Evolutionary conservation across 2,888 invertebrate genomes (phyloP).

Genomic region (Theodoxus fluviatilis): DNA sequence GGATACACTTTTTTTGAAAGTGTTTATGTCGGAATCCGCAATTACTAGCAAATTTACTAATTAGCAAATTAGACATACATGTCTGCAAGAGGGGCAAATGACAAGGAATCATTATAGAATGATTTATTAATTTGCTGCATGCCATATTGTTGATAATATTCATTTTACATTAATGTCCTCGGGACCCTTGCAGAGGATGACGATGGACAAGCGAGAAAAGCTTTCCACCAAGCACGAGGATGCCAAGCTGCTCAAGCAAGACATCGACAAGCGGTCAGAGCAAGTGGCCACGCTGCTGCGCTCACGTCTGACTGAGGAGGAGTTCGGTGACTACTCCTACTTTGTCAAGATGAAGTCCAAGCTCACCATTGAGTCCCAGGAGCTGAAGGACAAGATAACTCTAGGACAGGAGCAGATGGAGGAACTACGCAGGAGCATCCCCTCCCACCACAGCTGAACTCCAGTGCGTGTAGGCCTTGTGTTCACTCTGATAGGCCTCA

Average conservation of each 20-base stretch:
- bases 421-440: slow-evolving; percentile 74
- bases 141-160: too few species aligned
- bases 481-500: too few species aligned
- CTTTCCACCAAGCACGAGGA: slow-evolving; percentile 81
- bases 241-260: slow-evolving; percentile 81
- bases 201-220: slow-evolving; percentile 75
- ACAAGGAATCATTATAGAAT: not conserved
- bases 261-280: slow-evolving; percentile 79
- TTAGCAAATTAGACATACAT: too few species aligned
- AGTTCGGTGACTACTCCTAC: slow-evolving; percentile 81
- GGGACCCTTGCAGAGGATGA: slow-evolving; percentile 47
- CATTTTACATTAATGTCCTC: not conserved
- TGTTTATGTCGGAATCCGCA: too few species aligned
- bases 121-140: not conserved
- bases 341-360: slow-evolving; percentile 88
- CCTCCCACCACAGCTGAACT: too few species aligned
- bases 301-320: slow-evolving; percentile 74
- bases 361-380: slow-evolving; percentile 81
- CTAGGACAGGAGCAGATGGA: slow-evolving; percentile 81
- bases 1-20: too few species aligned
- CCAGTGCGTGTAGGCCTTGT: too few species aligned
- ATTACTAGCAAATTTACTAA: too few species aligned
- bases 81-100: too few species aligned
- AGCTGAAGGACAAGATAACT: slow-evolving; percentile 83
- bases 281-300: slow-evolving; percentile 75